Percentiles rank a stretch among this genome's conserved stretches.
Evolutionary conservation across 2,797 vertebrate species (phyloP).

Genomic region (Catamblyrhynchus diadema): DNA sequence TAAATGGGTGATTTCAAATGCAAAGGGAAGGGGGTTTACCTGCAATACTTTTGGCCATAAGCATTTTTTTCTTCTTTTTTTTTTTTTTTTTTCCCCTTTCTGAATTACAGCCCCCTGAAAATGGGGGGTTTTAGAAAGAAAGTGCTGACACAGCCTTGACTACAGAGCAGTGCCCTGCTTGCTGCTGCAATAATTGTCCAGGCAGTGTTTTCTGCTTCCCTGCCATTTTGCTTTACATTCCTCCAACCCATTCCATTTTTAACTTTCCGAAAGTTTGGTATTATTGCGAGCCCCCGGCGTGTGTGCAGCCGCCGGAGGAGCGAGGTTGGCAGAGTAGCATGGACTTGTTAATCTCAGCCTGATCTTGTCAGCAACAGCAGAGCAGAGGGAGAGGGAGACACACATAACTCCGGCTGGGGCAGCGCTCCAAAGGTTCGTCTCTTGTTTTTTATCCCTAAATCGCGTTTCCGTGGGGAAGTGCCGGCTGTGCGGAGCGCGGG

Average conservation of each 20-base stretch:
- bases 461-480: not conserved
- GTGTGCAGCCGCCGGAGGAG: conserved; percentile 26
- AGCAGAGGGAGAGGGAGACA: conserved; percentile 40
- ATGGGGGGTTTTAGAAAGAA: conserved; percentile 12
- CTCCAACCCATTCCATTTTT: not conserved
- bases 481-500: not conserved
- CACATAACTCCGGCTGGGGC: conserved; percentile 66
- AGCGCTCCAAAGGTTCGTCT: conserved; percentile 67
- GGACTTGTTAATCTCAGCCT: conserved; percentile 72
- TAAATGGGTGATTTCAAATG: not conserved
- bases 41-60: not conserved
- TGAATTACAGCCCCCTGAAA: not conserved
- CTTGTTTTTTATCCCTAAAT: not conserved
- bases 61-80: not conserved
- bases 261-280: conserved; percentile 61
- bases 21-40: not conserved
- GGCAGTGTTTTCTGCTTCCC: conserved; percentile 40
- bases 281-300: conserved; percentile 1
- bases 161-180: conserved; percentile 38
- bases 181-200: conserved; percentile 42
- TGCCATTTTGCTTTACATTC: conserved; percentile 23
- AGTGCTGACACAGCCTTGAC: conserved; percentile 60
- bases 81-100: not conserved
- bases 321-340: conserved; percentile 38
- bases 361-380: conserved; percentile 63